Base-by-base conservation (phyloP, 2,888 invertebrate genomes). In the Gnatocerus cornutus region DNA sequence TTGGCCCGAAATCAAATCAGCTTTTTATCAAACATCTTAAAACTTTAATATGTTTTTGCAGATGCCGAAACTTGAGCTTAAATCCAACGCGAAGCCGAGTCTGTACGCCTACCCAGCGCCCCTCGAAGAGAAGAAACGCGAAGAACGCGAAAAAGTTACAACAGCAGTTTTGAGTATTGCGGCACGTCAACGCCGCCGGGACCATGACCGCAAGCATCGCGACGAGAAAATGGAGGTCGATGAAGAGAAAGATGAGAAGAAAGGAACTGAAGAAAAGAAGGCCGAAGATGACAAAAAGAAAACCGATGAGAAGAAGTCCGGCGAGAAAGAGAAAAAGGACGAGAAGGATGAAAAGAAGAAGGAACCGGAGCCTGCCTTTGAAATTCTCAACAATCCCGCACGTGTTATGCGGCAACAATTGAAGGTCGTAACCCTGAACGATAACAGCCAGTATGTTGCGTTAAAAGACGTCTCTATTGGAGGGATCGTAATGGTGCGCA, bases 81-180 rank as follows among this genome's bases (percentile, higher is more conserved):
- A 92, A 79, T 99, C 98, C 0, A 95, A 94, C 81, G 96, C 98
- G 0, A 95, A 95, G 80, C 98, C 99, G 4, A 97, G 97, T 0
- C 88, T 94, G 14, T 99, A 95, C 83, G 99, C 98, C 0, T 99
- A 99, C 82, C 98, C 99, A 0, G 95, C 99, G 6, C 93, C 98
- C 0, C 86, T 99, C 64, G 99, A 99, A 86, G 98, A 99, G 84
- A 99, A 99, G 87, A 99, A 99, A 87, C 96, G 98, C 39, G 98
- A 98, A 82, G 97, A 97, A 84, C 91, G 96, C 33, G 99, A 99
- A 84, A 96, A 99, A 81, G 98, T 99, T 1, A 97, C 98, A 68
- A 99, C 99, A 3, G 99, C 99, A 0, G 96, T 99, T 0, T 88
- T 99, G 52, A 97, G 97, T 81, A 98, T 98, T 80, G 98, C 99